phyloP scores from a whole-genome alignment of 2,888 invertebrate genomes.

The Sclerodermus sp. region DNA sequence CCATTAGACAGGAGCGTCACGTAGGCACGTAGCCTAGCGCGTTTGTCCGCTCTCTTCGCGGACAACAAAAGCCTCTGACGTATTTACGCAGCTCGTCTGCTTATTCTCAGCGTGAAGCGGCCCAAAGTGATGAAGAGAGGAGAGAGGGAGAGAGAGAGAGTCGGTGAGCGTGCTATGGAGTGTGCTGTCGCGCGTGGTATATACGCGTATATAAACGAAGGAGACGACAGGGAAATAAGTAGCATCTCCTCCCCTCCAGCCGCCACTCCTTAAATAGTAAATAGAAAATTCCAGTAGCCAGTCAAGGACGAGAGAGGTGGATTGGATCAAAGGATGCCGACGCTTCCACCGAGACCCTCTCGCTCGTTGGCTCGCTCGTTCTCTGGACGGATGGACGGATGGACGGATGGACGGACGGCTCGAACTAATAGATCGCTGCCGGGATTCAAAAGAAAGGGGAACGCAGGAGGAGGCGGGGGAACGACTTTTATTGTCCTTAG shows the following conservation, averaged over 20 bases:
- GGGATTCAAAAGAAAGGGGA: too few relatives aligned
- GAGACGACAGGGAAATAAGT: constrained; percentile 37
- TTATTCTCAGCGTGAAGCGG: too few relatives aligned
- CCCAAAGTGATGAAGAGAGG: not conserved
- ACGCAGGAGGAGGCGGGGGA: too few relatives aligned
- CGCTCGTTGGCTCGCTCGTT: constrained; percentile 9
- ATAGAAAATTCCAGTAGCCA: constrained; percentile 39
- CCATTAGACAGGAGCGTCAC: constrained; percentile 28
- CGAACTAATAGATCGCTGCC: constrained; percentile 38
- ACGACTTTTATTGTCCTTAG: too few relatives aligned
- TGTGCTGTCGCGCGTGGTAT: constrained; percentile 13
- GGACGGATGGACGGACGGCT: constrained; percentile 18
- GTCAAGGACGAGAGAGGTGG: constrained; percentile 22
- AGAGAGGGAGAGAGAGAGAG: not conserved
- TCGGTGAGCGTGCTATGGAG: constrained; percentile 1
- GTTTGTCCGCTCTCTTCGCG: constrained; percentile 15
- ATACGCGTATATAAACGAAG: constrained; percentile 39
- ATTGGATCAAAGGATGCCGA: constrained; percentile 37
- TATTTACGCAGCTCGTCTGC: constrained; percentile 13
- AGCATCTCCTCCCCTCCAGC: too few relatives aligned
- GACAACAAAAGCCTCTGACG: constrained; percentile 22
- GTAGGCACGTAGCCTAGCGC: constrained; percentile 25
- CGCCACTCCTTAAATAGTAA: constrained; percentile 41
- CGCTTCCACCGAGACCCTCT: constrained; percentile 14
- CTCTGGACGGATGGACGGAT: too few relatives aligned